Base-by-base conservation (phyloP, 2,888 invertebrate species). In the Rhopalosiphum nymphaeae region DNA sequence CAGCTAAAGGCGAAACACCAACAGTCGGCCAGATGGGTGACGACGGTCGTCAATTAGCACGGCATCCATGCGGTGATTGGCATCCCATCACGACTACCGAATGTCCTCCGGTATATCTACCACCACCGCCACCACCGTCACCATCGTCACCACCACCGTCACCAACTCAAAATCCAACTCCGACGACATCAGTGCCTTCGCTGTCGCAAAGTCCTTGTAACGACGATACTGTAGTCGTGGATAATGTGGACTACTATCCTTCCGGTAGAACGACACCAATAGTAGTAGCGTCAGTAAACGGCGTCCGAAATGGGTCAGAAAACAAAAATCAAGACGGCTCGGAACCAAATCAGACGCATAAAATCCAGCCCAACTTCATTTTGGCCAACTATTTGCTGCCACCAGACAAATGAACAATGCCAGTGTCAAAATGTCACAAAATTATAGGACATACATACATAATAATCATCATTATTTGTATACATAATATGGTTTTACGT, bases 341-440 rank as follows among this genome's bases (percentile, higher is more conserved):
- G n/a, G 67, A 67, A 49, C 90, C 16, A 2, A 42, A 26, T 13
- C 29, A n/a, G 10, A 1, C 7, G 11, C 57, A 7, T n/a, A n/a
- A 57, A n/a, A 87, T 29, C 53, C 67, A 67, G 53, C 88, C 92
- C 29, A 88, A 42, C 29, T 92, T 92, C 53, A 88, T 94, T 29
- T 61, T 90, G 49, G 90, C 90, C n/a, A 94, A 94, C 42, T 94
- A 90, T 53, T 25, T 94, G 42, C 42, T 94, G 61, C 93, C 93
- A 10, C 93, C 93, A 84, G 90, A 94, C 11, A 89, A 93, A 44
- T 91, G 46, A 85, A 89, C 25, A 26, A 36, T 29, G 29, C 1
- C n/a, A 29, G n/a, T 36, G 36, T 10, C 36, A 36, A 21, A 78
- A 78, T 36, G 36, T 78, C 78, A 36, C 21, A 36, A 36, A 78